phyloP scores from a whole-genome alignment of 2,797 vertebrate genomes.

The Silurus lanzhouensis region DNA sequence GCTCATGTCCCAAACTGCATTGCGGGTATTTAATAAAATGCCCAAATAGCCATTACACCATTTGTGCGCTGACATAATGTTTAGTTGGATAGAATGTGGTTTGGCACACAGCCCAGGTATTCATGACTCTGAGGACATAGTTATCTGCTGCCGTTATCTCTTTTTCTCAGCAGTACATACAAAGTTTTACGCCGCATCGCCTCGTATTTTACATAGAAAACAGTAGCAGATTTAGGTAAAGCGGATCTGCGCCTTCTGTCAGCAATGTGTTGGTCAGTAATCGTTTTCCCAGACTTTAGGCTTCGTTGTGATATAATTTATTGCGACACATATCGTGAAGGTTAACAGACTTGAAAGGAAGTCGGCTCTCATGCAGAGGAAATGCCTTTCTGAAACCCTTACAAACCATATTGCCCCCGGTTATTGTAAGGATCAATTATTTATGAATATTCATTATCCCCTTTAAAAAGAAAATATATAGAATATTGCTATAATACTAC shows the following conservation, averaged over 20 bases:
- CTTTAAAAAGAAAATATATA: too few relatives aligned
- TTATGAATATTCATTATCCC: too few relatives aligned
- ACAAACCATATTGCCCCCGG: background rate
- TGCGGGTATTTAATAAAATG: background rate
- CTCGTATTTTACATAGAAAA: background rate
- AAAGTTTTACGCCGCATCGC: background rate
- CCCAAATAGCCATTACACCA: background rate
- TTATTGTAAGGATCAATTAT: too few relatives aligned
- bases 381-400: background rate
- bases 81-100: background rate
- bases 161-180: background rate
- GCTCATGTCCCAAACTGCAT: background rate
- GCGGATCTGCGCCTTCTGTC: background rate
- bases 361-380: background rate
- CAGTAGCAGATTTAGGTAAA: background rate
- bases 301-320: background rate
- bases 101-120: constrained; percentile 11
- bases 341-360: background rate
- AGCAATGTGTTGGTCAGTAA: background rate
- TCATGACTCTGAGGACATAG: background rate
- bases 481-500: background rate
- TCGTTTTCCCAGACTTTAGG: background rate
- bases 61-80: background rate
- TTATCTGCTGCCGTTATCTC: background rate
- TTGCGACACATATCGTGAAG: background rate